Evolutionary conservation across 2,797 vertebrate genomes (phyloP).

Genomic region (Coluber constrictor): DNA sequence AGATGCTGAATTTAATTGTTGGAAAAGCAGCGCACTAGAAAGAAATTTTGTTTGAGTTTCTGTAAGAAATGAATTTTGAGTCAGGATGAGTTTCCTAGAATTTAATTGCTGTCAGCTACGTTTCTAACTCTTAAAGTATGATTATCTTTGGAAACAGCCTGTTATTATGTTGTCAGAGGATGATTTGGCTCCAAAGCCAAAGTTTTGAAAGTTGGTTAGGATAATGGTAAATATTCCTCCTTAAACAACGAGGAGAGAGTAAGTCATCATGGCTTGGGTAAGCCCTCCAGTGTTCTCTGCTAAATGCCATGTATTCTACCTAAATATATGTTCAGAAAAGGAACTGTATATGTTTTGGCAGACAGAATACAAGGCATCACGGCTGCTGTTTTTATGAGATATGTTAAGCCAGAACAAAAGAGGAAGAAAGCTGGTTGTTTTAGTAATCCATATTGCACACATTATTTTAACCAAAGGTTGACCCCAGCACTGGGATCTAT

Average conservation of each 20-base stretch:
- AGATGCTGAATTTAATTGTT: not conserved
- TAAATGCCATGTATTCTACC: not conserved
- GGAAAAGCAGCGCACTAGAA: not conserved
- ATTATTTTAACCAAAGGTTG: not conserved
- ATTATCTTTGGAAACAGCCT: not conserved
- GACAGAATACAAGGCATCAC: not conserved
- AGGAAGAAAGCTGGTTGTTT: not conserved
- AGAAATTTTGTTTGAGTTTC: not conserved
- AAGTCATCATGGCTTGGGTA: not conserved
- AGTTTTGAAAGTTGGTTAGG: not conserved
- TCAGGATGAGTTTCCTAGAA: not conserved
- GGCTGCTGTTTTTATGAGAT: not conserved
- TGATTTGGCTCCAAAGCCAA: not conserved
- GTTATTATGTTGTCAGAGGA: not conserved
- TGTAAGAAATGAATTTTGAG: not conserved
- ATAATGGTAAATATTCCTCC: not conserved
- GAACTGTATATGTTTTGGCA: not conserved
- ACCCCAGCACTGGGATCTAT: not conserved
- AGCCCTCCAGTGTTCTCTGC: not conserved
- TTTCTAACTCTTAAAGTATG: not conserved
- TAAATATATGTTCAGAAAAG: not conserved
- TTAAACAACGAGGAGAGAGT: not conserved
- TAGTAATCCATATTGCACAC: not conserved
- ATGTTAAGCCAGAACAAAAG: not conserved
- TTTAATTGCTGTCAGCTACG: not conserved